Base-by-base conservation (phyloP, 2,797 vertebrate species). In the Benthosema pterotum region DNA sequence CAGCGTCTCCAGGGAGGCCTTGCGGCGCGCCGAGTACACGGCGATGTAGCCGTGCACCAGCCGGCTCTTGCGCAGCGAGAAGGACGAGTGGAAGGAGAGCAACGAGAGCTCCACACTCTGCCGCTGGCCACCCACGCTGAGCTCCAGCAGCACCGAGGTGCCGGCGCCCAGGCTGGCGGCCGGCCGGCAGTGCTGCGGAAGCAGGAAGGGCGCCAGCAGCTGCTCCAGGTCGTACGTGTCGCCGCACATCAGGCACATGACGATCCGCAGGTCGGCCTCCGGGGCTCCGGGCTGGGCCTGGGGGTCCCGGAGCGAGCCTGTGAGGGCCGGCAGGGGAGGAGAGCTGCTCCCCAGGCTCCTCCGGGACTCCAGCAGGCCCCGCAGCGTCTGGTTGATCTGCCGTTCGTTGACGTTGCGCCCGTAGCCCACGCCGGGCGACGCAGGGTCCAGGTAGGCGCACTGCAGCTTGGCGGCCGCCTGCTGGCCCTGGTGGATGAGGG, bases 241-340 rank as follows among this genome's bases (percentile, higher is more conserved):
- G 4, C 97, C 97, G 56, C 97, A 99, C 96, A 99, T 97, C 67
- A 99, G 75, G 80, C 97, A 99, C 93, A 97, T 93, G 48, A 95
- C 96, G 47, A 99, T 92, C 7, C 95, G 92, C 4, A 99, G 90
- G 43, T 98, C 96, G 0, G 91, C 86, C 7, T 99, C 97, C 0
- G 87, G 82, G 42, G n/a, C n/a, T n/a, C 67, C 63, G 46, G 89
- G 82, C 65, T 92, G 93, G 47, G 87, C 79, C 61, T 90, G 92
- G 78, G 92, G 87, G 15, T 99, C 97, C 84, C 93, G 95, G 74
- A 94, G 88, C 62, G 89, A 83, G 22, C 94, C 80, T 0, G 93
- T 87, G 0, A 93, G 85, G 73, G 87, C 83, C 19, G 82, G 82
- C 57, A 91, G 75, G 14, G 91, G 91, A 53, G 93, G 91, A 9